A percentile compares a stretch with the other conserved stretches of the same genome.
Conservation (phyloP, 1,140 invertebrate genomes). For the Rhopalosiphum maidis region DNA sequence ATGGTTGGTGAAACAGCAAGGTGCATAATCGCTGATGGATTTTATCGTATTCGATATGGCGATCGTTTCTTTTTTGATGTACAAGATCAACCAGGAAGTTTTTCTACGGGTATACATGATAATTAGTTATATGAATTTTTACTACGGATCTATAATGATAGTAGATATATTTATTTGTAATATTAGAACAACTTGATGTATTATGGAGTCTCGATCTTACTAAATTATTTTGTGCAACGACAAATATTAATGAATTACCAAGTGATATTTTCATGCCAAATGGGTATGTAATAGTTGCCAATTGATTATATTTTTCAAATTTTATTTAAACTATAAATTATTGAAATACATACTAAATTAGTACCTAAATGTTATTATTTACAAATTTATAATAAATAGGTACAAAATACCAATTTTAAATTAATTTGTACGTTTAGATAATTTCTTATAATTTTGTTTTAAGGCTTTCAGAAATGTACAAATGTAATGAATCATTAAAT, state of each 20-base stretch:
- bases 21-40: conserved; percentile 85
- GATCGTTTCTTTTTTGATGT: conserved; percentile 83
- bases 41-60: conserved; percentile 74
- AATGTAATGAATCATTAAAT: neutral
- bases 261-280: neutral
- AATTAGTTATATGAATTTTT: neutral
- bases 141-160: neutral
- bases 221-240: neutral
- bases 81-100: conserved; percentile 74
- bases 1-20: conserved; percentile 83
- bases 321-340: neutral
- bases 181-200: neutral
- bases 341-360: neutral
- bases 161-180: no score
- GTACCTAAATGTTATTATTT: neutral
- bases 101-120: conserved; percentile 71
- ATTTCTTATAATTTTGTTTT: neutral
- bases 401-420: neutral
- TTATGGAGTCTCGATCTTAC: neutral
- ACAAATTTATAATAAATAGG: neutral
- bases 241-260: neutral
- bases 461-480: neutral
- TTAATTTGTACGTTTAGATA: neutral
- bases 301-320: neutral
- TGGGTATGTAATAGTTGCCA: neutral